These are phyloP conservation scores for Diaperis boleti DNA, from an alignment of 2,888 invertebrate genomes.

Conservation along the genomic window DNA sequence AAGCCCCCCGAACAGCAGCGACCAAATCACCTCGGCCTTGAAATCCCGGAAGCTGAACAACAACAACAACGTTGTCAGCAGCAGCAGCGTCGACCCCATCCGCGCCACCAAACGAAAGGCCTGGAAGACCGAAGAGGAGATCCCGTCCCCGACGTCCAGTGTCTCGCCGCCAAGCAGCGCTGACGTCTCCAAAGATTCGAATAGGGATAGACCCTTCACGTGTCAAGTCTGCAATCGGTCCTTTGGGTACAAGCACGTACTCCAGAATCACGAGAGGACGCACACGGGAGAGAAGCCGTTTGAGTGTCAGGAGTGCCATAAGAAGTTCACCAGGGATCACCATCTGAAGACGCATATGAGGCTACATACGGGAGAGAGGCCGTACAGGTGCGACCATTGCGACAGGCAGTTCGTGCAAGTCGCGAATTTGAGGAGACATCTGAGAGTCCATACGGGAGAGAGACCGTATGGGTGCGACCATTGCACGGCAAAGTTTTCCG, in stretches of 20 bases:
- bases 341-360: slow-evolving; percentile 94
- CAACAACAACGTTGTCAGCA: slow-evolving; percentile 63
- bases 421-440: slow-evolving; percentile 88
- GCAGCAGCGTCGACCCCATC: slow-evolving; percentile 63
- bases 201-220: slow-evolving; percentile 85
- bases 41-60: slow-evolving; percentile 59
- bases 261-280: slow-evolving; percentile 94
- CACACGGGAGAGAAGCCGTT: slow-evolving; percentile 96
- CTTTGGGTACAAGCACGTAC: slow-evolving; percentile 94
- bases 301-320: slow-evolving; percentile 91
- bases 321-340: slow-evolving; percentile 91
- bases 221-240: slow-evolving; percentile 89
- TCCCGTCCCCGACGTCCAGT: slow-evolving; percentile 70
- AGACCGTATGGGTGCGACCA: slow-evolving; percentile 89
- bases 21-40: slow-evolving; percentile 63
- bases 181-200: slow-evolving; percentile 57
- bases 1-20: slow-evolving; percentile 66
- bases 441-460: slow-evolving; percentile 93
- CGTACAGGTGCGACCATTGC: slow-evolving; percentile 92
- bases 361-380: slow-evolving; percentile 93
- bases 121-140: slow-evolving; percentile 57
- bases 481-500: slow-evolving; percentile 89
- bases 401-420: slow-evolving; percentile 92
- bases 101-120: slow-evolving; percentile 58
- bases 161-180: slow-evolving; percentile 68